These are phyloP conservation scores for Aricia artaxerxes DNA, from an alignment of 2,888 invertebrate species.

Conservation along the genomic window DNA sequence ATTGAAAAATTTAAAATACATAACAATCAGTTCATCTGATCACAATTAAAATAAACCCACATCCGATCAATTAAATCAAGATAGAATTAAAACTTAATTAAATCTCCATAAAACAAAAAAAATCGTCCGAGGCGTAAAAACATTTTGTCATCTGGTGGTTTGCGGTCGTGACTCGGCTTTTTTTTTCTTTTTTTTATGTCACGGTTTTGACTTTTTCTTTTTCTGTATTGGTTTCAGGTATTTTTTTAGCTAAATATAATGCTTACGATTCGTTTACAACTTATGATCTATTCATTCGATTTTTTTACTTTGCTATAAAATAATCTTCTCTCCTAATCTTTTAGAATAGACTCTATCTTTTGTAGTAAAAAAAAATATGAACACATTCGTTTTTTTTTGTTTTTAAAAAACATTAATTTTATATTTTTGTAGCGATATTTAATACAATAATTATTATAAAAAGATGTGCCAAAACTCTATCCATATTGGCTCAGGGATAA, in stretches of 20 bases:
- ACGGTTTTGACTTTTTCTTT: conserved; percentile 34
- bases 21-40: neutral
- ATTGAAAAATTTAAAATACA: neutral
- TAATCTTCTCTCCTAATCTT: no score
- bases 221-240: conserved; percentile 1
- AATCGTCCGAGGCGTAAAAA: conserved; percentile 57
- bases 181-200: conserved; percentile 39
- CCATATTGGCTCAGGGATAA: neutral
- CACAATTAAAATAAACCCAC: conserved; percentile 7
- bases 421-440: neutral
- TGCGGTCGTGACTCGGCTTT: conserved; percentile 48
- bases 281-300: neutral
- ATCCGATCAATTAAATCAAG: conserved; percentile 50
- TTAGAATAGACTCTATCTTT: no score
- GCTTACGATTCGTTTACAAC: neutral
- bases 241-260: neutral
- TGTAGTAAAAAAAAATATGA: no score
- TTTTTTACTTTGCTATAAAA: no score
- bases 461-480: neutral
- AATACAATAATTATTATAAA: neutral
- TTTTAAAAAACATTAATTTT: no score
- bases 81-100: conserved; percentile 79
- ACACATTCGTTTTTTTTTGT: no score
- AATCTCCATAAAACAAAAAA: conserved; percentile 64
- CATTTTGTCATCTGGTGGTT: conserved; percentile 61